Conservation (phyloP, 2,113 vertebrate species). For the Taxidea taxus region DNA sequence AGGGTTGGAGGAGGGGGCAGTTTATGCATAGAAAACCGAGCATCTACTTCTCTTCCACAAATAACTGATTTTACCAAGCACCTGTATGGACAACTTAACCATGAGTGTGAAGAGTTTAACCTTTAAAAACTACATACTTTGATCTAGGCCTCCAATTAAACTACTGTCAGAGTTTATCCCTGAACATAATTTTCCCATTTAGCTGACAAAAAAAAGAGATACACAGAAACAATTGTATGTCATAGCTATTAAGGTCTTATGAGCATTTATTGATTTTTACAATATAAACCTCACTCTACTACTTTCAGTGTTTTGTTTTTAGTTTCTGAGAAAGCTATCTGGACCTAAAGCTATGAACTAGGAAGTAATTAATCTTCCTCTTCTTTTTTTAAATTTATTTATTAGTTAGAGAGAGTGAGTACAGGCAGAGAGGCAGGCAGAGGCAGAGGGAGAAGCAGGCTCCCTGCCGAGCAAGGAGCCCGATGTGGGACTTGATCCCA, state of each 20-base stretch:
- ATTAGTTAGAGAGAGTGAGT: no score
- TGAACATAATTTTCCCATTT: background rate
- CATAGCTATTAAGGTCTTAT: background rate
- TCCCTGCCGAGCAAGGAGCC: no score
- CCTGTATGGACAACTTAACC: background rate
- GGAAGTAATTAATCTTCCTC: no score
- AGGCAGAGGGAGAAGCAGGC: no score
- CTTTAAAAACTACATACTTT: background rate
- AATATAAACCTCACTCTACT: background rate
- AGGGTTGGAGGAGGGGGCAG: background rate
- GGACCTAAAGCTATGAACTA: background rate
- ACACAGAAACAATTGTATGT: background rate
- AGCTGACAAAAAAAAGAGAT: background rate
- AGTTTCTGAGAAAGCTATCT: constrained; percentile 2
- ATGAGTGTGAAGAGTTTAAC: background rate
- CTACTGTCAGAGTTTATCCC: background rate
- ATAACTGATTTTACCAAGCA: background rate
- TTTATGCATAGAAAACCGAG: background rate
- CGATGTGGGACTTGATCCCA: no score
- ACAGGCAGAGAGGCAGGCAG: no score
- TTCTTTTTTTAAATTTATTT: no score
- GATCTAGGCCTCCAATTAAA: background rate
- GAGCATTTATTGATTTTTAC: background rate
- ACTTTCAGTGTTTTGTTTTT: background rate
- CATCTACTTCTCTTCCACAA: background rate